A percentile compares a stretch with the other conserved stretches of the same genome.
phyloP scores from a whole-genome alignment of 2,888 invertebrate genomes.

The Cephus pygmeus region DNA sequence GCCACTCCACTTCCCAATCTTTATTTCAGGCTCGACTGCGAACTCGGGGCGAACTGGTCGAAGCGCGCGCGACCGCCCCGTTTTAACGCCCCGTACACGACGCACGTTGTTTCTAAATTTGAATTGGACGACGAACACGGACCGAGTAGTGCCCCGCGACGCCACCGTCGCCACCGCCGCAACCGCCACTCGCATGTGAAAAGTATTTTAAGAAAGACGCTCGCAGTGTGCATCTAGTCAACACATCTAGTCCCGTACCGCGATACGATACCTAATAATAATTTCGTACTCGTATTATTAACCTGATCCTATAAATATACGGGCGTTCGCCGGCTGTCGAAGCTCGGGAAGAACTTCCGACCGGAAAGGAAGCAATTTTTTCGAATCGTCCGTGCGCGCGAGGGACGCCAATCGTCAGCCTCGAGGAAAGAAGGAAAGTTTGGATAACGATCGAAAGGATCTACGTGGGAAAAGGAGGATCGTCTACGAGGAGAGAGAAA shows the following conservation, averaged over 20 bases:
- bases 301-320: constrained; percentile 26
- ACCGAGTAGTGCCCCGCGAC: constrained; percentile 6
- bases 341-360: constrained; percentile 2
- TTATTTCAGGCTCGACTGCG: constrained; percentile 53
- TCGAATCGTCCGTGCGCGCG: too few relatives aligned
- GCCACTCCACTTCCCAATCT: constrained; percentile 42
- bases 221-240: constrained; percentile 50
- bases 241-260: constrained; percentile 47
- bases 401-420: not conserved
- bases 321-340: constrained; percentile 1
- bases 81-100: constrained; percentile 32
- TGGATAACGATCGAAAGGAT: not conserved
- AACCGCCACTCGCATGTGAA: constrained; percentile 27
- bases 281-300: constrained; percentile 25
- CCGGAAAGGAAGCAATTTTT: constrained; percentile 1
- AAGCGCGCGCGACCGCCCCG: constrained; percentile 44
- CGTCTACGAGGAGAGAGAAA: too few relatives aligned
- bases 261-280: constrained; percentile 24
- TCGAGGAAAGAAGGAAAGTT: constrained; percentile 10
- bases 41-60: constrained; percentile 45
- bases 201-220: constrained; percentile 50
- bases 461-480: constrained; percentile 7
- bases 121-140: constrained; percentile 33
- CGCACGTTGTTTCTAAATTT: constrained; percentile 48
- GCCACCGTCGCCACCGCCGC: not conserved